Base-by-base conservation (phyloP, 2,113 vertebrate genomes). In the Cepphus grylle region DNA sequence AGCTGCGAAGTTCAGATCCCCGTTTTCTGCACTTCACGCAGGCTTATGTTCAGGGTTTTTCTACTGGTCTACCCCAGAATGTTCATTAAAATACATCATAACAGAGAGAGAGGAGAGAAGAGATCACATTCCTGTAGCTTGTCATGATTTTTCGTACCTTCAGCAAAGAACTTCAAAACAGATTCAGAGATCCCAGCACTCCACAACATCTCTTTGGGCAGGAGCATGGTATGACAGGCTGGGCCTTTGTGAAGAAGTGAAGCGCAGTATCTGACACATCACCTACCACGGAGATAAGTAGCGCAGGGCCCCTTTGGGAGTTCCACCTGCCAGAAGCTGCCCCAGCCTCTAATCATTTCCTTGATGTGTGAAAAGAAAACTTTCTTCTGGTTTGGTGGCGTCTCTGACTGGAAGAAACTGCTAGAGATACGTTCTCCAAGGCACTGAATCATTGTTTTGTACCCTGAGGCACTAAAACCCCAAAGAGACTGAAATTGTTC, bases 201-300 rank as follows among this genome's bases (percentile, higher is more conserved):
- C 11, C 9, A 40, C 50, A 55, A 40, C 6, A 3, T n/a, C 22
- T 76, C 47, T 52, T 40, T 73, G 77, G 67, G 45, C 23, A 38
- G 77, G 20, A 82, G 62, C 50, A 20, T 2, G 0, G 10, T 30
- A 11, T 23, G 56, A 36, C 47, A 36, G 86, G 27, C 78, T 59
- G 47, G 20, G 55, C 15, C 8, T 2, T 58, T 11, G 45, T 6
- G 6, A 59, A 67, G 65, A 74, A 81, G 50, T 30, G 36, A 34
- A 29, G 2, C 25, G 18, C 4, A 4, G 38, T 29, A 5, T 40
- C 61, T 63, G 63, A 66, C 36, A 45, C 42, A 7, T 58, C 1
- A 0, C 62, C 49, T 50, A 9, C 43, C 5, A 3, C 2, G 0
- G 7, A n/a, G 56, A 67, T 11, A 9, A 76, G 78, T 21, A 83